These are phyloP conservation scores for Amblyornis subalaris DNA, from an alignment of 2,113 vertebrate genomes.

Conservation along the genomic window DNA sequence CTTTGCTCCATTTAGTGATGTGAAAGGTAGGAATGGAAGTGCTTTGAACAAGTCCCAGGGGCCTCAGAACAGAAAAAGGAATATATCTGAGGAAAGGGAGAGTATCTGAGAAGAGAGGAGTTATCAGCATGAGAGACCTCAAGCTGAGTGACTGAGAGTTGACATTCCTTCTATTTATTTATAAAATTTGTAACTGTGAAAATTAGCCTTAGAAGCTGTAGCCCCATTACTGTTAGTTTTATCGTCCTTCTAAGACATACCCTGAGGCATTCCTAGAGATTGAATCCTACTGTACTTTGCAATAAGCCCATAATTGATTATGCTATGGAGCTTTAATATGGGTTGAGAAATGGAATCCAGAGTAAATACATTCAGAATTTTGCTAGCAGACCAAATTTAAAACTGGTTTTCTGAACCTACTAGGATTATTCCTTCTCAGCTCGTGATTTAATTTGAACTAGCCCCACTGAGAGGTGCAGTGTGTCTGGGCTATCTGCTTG, in stretches of 20 bases:
- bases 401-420: conserved; percentile 75
- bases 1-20: conserved; percentile 4
- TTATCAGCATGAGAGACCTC: conserved; percentile 66
- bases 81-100: conserved; percentile 39
- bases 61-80: conserved; percentile 10
- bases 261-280: conserved; percentile 70
- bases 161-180: conserved; percentile 79
- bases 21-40: conserved; percentile 15
- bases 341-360: conserved; percentile 74
- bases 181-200: conserved; percentile 78
- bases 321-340: conserved; percentile 76
- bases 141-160: conserved; percentile 72
- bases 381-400: conserved; percentile 77
- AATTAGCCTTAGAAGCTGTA: conserved; percentile 79
- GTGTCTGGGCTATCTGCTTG: conserved; percentile 17
- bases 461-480: conserved; percentile 52
- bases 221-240: conserved; percentile 78
- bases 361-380: conserved; percentile 78
- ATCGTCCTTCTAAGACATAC: conserved; percentile 76
- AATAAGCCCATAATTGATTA: conserved; percentile 81
- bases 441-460: conserved; percentile 72
- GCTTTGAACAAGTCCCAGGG: conserved; percentile 47
- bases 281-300: conserved; percentile 76
- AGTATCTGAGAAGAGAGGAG: conserved; percentile 46
- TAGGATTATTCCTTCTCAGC: conserved; percentile 70